Conservation (phyloP, 2,797 vertebrate genomes). For the Paramormyrops hopkinsi region DNA sequence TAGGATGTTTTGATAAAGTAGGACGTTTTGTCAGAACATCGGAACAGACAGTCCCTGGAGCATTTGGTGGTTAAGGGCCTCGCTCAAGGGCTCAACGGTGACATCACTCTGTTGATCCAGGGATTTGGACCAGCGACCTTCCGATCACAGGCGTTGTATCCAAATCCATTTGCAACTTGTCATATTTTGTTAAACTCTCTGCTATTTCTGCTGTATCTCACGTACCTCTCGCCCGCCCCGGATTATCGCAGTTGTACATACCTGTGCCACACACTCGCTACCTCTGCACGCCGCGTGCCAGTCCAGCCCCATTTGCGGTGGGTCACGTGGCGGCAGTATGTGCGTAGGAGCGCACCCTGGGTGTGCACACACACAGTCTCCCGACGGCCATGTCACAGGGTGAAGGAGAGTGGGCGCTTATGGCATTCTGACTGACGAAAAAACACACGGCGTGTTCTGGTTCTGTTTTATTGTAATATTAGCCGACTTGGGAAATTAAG, state of each 20-base stretch:
- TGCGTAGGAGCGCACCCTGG: constrained; percentile 10
- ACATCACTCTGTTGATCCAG: neutral
- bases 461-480: neutral
- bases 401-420: neutral
- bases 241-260: neutral
- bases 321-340: neutral
- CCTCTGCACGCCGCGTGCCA: neutral
- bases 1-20: too few relatives aligned
- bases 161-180: neutral
- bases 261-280: neutral
- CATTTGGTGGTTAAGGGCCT: neutral
- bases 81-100: neutral
- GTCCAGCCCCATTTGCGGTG: neutral
- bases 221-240: neutral
- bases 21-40: too few relatives aligned
- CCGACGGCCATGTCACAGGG: neutral
- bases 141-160: neutral
- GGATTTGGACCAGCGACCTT: neutral
- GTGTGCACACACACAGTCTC: neutral
- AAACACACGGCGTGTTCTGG: neutral
- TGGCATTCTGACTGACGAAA: constrained; percentile 9
- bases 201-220: neutral
- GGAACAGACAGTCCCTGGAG: neutral
- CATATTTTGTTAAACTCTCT: neutral
- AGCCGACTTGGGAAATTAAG: constrained; percentile 9